These are phyloP conservation scores for Eupeodes corollae DNA, from an alignment of 1,140 invertebrate genomes.

Conservation along the genomic window DNA sequence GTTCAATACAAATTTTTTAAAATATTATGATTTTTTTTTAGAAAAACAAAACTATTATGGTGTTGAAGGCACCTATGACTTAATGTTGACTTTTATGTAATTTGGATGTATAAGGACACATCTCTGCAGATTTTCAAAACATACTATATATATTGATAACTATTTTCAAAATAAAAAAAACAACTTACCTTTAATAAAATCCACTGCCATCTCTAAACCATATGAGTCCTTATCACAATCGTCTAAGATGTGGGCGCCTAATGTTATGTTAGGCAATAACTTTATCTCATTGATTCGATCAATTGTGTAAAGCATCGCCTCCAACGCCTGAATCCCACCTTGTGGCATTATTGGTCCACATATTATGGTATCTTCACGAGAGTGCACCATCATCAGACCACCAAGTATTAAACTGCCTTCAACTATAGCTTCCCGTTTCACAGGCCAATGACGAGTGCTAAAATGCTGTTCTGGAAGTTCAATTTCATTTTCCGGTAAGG, in stretches of 20 bases:
- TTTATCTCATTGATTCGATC: conserved; percentile 58
- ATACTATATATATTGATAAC: too few species aligned
- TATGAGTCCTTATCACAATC: conserved; percentile 89
- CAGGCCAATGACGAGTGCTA: conserved; percentile 54
- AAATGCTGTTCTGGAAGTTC: neutral
- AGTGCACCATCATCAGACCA: conserved; percentile 89
- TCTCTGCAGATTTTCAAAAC: too few species aligned
- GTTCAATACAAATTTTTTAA: too few species aligned
- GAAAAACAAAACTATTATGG: too few species aligned
- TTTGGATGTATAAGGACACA: too few species aligned
- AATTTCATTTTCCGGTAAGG: conserved; percentile 27
- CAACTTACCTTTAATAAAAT: conserved; percentile 85
- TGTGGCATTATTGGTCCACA: conserved; percentile 85
- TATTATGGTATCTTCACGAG: conserved; percentile 62
- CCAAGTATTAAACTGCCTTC: conserved; percentile 77
- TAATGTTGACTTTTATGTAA: too few species aligned
- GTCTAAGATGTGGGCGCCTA: conserved; percentile 76
- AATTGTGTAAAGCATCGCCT: conserved; percentile 78
- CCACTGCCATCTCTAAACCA: conserved; percentile 81
- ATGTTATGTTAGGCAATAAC: conserved; percentile 53
- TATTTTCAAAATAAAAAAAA: too few species aligned
- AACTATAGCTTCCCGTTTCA: conserved; percentile 73
- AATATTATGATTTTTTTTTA: too few species aligned
- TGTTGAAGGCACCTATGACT: too few species aligned
- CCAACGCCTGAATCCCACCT: conserved; percentile 72